Evolutionary conservation across 2,888 invertebrate species (phyloP).

Genomic region (Clostera curtula): DNA sequence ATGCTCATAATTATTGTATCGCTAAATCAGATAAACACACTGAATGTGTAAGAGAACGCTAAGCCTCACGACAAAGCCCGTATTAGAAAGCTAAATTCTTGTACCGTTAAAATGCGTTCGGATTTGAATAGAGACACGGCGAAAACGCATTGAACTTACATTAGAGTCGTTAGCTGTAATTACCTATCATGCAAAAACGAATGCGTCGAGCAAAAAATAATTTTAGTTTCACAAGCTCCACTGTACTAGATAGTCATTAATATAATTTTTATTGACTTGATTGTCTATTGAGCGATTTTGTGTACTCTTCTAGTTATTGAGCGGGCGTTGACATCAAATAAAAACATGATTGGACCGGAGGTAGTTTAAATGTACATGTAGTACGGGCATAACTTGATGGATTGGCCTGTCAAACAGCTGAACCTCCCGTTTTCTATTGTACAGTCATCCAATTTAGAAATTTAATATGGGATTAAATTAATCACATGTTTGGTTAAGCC

Average conservation of each 20-base stretch:
- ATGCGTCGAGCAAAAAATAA: constrained; percentile 28
- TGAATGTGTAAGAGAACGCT: constrained; percentile 24
- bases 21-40: constrained; percentile 49
- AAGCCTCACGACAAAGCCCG: constrained; percentile 46
- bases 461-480: constrained; percentile 42
- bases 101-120: constrained; percentile 45
- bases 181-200: constrained; percentile 58
- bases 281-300: constrained; percentile 39
- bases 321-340: constrained; percentile 53
- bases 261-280: constrained; percentile 59
- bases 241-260: constrained; percentile 49
- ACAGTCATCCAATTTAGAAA: constrained; percentile 44
- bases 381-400: constrained; percentile 44
- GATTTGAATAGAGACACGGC: constrained; percentile 34
- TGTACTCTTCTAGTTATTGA: constrained; percentile 32
- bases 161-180: constrained; percentile 55
- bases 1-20: constrained; percentile 47
- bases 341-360: constrained; percentile 46
- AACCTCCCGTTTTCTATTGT: constrained; percentile 34
- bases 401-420: constrained; percentile 41
- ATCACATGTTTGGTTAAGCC: constrained; percentile 36
- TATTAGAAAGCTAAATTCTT: constrained; percentile 59
- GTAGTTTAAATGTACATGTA: constrained; percentile 41
- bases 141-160: constrained; percentile 45
- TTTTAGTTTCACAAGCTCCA: constrained; percentile 38